Percentiles rank a stretch among this genome's conserved stretches.
Evolutionary conservation across 2,888 invertebrate genomes (phyloP).

Genomic region (Nasonovia ribisnigri): DNA sequence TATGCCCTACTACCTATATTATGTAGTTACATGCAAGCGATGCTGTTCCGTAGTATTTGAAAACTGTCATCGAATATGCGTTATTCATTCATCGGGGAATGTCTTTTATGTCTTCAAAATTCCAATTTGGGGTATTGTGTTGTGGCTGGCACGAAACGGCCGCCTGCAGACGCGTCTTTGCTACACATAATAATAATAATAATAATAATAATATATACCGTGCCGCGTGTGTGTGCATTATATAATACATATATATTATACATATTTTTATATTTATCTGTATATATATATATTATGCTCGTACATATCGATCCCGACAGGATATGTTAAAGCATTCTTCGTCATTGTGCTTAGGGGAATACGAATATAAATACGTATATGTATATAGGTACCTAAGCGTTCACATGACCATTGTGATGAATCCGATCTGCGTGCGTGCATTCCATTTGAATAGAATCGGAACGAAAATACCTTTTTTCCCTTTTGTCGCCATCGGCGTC

Average conservation of each 20-base stretch:
- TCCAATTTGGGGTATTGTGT: slow-evolving; percentile 63
- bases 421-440: slow-evolving; percentile 58
- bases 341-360: slow-evolving; percentile 48
- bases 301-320: slow-evolving; percentile 52
- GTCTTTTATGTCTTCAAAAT: slow-evolving; percentile 61
- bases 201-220: slow-evolving; percentile 51
- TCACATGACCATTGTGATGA: slow-evolving; percentile 58
- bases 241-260: neutral
- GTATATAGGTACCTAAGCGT: neutral
- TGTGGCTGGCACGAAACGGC: slow-evolving; percentile 47
- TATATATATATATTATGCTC: neutral
- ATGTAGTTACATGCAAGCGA: slow-evolving; percentile 25
- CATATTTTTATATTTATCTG: neutral
- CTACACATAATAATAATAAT: slow-evolving; percentile 48
- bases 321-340: slow-evolving; percentile 61
- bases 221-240: neutral
- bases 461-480: slow-evolving; percentile 57
- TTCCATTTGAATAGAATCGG: slow-evolving; percentile 60
- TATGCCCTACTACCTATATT: neutral
- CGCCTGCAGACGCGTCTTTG: slow-evolving; percentile 47
- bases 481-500: slow-evolving; percentile 50
- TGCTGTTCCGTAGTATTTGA: slow-evolving; percentile 40
- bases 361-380: slow-evolving; percentile 3
- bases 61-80: slow-evolving; percentile 62
- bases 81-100: slow-evolving; percentile 62